Conservation (phyloP, 2,113 vertebrate species). For the Halcyon malimbica region DNA sequence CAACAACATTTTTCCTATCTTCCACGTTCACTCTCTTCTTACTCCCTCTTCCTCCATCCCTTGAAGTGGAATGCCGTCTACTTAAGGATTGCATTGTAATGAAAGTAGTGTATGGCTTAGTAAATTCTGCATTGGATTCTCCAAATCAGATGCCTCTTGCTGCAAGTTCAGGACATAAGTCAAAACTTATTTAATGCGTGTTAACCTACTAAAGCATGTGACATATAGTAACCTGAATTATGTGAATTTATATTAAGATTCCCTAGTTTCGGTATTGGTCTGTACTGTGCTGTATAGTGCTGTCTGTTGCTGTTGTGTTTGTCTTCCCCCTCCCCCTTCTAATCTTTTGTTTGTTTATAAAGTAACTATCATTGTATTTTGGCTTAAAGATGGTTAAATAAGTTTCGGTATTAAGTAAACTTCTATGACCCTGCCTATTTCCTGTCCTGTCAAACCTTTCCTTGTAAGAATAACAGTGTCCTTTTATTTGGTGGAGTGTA, state of each 20-base stretch:
- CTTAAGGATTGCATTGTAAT: neutral
- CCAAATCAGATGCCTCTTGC: neutral
- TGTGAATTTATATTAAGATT: neutral
- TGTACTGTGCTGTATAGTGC: neutral
- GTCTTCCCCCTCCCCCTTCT: neutral
- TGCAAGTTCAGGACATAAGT: constrained; percentile 10
- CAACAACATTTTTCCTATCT: constrained; percentile 70
- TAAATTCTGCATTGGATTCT: neutral
- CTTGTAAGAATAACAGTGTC: constrained; percentile 83
- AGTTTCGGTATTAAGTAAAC: constrained; percentile 74
- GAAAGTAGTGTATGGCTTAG: neutral
- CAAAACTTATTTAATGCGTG: neutral
- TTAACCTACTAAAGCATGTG: neutral
- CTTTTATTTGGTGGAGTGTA: constrained; percentile 80
- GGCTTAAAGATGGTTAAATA: constrained; percentile 76
- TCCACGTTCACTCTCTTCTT: constrained; percentile 45
- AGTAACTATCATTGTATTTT: constrained; percentile 70
- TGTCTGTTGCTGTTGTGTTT: neutral
- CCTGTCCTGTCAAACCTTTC: constrained; percentile 80
- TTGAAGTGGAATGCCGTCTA: constrained; percentile 28
- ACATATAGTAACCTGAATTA: neutral
- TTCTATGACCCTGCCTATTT: constrained; percentile 76
- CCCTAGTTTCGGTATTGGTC: constrained; percentile 23
- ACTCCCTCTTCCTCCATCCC: neutral
- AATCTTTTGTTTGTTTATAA: neutral